Evolutionary conservation across 2,888 invertebrate species (phyloP).

Genomic region (Parelbella ahira): DNA sequence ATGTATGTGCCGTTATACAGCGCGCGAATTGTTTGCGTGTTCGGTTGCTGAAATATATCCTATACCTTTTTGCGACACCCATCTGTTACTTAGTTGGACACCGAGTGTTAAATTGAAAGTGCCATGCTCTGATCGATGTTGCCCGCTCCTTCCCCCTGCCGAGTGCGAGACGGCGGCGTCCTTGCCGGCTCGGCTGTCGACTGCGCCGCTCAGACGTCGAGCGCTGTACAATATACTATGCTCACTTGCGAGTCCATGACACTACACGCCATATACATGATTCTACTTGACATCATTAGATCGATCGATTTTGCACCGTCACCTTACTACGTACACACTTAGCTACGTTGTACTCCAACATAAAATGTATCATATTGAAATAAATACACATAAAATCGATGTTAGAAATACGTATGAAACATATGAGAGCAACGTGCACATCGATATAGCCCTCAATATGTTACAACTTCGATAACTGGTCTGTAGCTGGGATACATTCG

Average conservation of each 20-base stretch:
- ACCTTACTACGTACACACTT: slow-evolving; percentile 68
- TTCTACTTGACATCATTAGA: slow-evolving; percentile 50
- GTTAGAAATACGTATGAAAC: slow-evolving; percentile 21
- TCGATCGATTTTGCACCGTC: slow-evolving; percentile 84
- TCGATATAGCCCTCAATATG: slow-evolving; percentile 59
- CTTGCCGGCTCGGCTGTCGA: slow-evolving; percentile 35
- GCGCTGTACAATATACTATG: slow-evolving; percentile 43
- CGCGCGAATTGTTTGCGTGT: slow-evolving; percentile 76
- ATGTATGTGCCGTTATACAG: slow-evolving; percentile 71
- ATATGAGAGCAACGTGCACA: slow-evolving; percentile 33
- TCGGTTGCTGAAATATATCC: slow-evolving; percentile 67
- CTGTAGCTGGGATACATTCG: slow-evolving; percentile 15
- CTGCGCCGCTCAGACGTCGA: slow-evolving; percentile 48
- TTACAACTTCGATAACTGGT: slow-evolving; percentile 63
- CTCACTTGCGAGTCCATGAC: slow-evolving; percentile 35
- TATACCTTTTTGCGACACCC: slow-evolving; percentile 61
- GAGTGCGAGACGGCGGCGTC: slow-evolving; percentile 39
- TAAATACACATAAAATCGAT: slow-evolving; percentile 22
- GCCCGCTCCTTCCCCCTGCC: slow-evolving; percentile 56
- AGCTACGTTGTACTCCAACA: slow-evolving; percentile 39
- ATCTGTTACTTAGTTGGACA: slow-evolving; percentile 53
- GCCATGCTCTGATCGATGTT: slow-evolving; percentile 78
- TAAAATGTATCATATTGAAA: slow-evolving; percentile 35
- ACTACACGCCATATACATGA: slow-evolving; percentile 49
- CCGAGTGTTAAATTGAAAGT: slow-evolving; percentile 71